Conservation (phyloP, 2,797 vertebrate genomes). For the Tachyglossus aculeatus region DNA sequence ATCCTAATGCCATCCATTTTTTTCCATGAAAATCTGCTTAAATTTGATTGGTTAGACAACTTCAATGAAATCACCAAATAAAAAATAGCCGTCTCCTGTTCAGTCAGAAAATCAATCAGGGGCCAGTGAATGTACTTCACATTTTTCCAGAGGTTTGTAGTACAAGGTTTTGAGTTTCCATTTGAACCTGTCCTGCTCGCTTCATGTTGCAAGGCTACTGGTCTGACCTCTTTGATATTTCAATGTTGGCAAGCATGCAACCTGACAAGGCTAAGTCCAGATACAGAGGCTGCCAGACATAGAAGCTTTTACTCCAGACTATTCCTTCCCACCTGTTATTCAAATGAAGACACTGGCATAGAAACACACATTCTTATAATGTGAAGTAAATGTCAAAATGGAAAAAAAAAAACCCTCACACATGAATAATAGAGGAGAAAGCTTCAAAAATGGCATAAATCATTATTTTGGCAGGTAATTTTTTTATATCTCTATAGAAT, state of each 20-base stretch:
- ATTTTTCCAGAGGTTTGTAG: slow-evolving; percentile 17
- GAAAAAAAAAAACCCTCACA: slow-evolving; percentile 15
- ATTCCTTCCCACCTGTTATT: slow-evolving; percentile 20
- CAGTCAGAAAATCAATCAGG: slow-evolving; percentile 18
- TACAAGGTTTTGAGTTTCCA: slow-evolving; percentile 1
- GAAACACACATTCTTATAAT: slow-evolving; percentile 28
- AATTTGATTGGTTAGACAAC: background rate
- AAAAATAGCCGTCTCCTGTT: background rate
- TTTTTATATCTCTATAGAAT: slow-evolving; percentile 57
- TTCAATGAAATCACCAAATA: background rate
- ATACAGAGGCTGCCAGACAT: slow-evolving; percentile 15
- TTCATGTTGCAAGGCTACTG: background rate
- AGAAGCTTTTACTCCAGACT: background rate
- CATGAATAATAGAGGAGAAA: slow-evolving; percentile 55
- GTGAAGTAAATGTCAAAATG: slow-evolving; percentile 54
- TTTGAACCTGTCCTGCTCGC: slow-evolving; percentile 26
- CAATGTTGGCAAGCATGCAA: slow-evolving; percentile 13
- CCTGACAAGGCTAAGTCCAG: slow-evolving; percentile 26
- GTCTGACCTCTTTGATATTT: slow-evolving; percentile 28
- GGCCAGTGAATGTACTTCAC: background rate
- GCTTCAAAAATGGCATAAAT: slow-evolving; percentile 59
- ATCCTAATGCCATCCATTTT: background rate
- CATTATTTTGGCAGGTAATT: slow-evolving; percentile 58
- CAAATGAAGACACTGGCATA: slow-evolving; percentile 21
- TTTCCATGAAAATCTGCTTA: background rate